Conservation (phyloP, 2,797 vertebrate species). For the Ataeniobius toweri region DNA sequence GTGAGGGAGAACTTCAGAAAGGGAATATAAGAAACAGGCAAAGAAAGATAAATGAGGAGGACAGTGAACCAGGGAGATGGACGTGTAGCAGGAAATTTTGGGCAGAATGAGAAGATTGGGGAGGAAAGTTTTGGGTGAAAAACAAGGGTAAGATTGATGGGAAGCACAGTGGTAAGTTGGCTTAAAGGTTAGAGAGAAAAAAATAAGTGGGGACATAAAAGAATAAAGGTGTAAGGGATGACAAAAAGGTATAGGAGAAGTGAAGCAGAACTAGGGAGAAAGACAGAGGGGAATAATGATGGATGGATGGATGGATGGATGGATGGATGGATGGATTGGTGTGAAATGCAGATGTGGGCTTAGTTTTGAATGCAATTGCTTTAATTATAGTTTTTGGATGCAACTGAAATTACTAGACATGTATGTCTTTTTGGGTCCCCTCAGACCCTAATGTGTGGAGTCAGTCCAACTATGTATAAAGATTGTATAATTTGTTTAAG, state of each 20-base stretch:
- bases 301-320: slow-evolving; percentile 72
- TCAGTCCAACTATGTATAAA: not conserved
- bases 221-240: slow-evolving; percentile 50
- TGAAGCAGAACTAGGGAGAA: slow-evolving; percentile 12
- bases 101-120: slow-evolving; percentile 53
- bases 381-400: slow-evolving; percentile 46
- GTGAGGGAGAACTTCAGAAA: slow-evolving; percentile 45
- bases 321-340: slow-evolving; percentile 33
- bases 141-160: slow-evolving; percentile 60
- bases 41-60: slow-evolving; percentile 57
- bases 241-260: slow-evolving; percentile 30
- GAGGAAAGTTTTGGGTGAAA: slow-evolving; percentile 30
- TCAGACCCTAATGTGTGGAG: slow-evolving; percentile 22
- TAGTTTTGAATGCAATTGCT: slow-evolving; percentile 52
- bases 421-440: slow-evolving; percentile 34
- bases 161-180: slow-evolving; percentile 45
- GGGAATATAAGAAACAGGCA: slow-evolving; percentile 32
- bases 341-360: slow-evolving; percentile 63
- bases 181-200: slow-evolving; percentile 62
- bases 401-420: slow-evolving; percentile 45
- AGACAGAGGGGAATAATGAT: slow-evolving; percentile 55
- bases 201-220: slow-evolving; percentile 44
- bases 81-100: slow-evolving; percentile 48
- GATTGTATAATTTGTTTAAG: too few species aligned
- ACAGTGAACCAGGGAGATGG: slow-evolving; percentile 50